Conservation (phyloP, 2,797 vertebrate genomes). For the Sphaeramia orbicularis region DNA sequence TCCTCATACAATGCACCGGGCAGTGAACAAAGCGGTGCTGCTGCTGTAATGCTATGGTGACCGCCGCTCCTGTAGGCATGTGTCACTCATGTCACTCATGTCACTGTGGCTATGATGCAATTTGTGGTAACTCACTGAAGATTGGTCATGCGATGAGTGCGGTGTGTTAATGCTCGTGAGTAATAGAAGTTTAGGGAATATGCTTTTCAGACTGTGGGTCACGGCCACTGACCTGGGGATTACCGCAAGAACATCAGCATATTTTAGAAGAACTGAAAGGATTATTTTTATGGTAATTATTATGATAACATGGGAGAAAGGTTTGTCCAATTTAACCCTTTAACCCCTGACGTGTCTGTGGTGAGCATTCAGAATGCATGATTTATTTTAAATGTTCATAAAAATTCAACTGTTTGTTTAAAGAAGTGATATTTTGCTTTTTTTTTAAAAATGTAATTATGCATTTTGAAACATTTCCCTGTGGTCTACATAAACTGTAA, state of each 20-base stretch:
- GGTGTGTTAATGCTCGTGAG: slow-evolving; percentile 14
- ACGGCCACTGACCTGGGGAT: slow-evolving; percentile 39
- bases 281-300: neutral
- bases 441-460: no score
- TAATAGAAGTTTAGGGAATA: slow-evolving; percentile 37
- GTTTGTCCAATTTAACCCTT: slow-evolving; percentile 1
- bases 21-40: slow-evolving; percentile 17
- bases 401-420: no score
- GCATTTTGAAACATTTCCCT: no score
- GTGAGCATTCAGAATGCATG: no score
- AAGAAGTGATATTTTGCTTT: no score
- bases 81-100: slow-evolving; percentile 29
- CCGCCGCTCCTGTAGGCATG: slow-evolving; percentile 1
- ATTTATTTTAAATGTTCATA: no score
- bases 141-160: slow-evolving; percentile 29
- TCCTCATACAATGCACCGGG: neutral
- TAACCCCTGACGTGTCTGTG: no score
- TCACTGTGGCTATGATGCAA: slow-evolving; percentile 48
- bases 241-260: neutral
- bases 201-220: slow-evolving; percentile 30
- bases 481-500: no score
- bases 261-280: neutral
- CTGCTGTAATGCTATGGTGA: slow-evolving; percentile 19
- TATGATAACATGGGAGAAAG: slow-evolving; percentile 3
- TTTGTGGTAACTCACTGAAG: slow-evolving; percentile 43